Percentiles rank a stretch among this genome's conserved stretches.
Conservation (phyloP, 2,888 invertebrate genomes). For the Erpobdella octoculata region DNA sequence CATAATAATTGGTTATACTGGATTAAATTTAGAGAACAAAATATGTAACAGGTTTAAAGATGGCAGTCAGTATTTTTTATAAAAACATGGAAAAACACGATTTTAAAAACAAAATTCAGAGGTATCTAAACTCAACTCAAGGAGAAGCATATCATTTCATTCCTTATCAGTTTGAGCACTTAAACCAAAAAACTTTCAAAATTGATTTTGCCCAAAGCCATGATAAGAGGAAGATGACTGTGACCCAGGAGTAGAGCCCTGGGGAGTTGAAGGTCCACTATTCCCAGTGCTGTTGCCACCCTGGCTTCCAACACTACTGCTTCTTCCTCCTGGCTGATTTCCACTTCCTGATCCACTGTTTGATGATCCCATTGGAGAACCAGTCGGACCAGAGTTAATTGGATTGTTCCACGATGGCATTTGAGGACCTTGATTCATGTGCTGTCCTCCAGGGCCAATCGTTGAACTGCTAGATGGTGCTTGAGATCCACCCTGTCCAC, state of each 20-base stretch:
- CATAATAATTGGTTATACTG: too few relatives aligned
- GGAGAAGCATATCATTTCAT: too few relatives aligned
- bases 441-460: neutral
- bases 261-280: conserved; percentile 25
- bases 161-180: neutral
- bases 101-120: too few relatives aligned
- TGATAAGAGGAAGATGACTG: conserved; percentile 22
- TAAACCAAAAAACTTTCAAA: neutral
- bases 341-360: conserved; percentile 8
- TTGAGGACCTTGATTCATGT: neutral
- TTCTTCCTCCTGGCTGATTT: conserved; percentile 19
- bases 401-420: neutral
- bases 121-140: too few relatives aligned
- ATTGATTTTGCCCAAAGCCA: conserved; percentile 18
- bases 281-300: conserved; percentile 22
- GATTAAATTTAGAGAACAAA: too few relatives aligned
- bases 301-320: neutral
- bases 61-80: too few relatives aligned
- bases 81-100: too few relatives aligned
- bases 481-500: neutral
- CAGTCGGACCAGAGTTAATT: neutral
- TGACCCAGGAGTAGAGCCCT: conserved; percentile 24
- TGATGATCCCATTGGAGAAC: conserved; percentile 15
- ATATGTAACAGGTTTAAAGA: too few relatives aligned
- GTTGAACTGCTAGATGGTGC: neutral